Conservation (phyloP, 2,888 invertebrate genomes). For the Cheiracanthium punctorium region DNA sequence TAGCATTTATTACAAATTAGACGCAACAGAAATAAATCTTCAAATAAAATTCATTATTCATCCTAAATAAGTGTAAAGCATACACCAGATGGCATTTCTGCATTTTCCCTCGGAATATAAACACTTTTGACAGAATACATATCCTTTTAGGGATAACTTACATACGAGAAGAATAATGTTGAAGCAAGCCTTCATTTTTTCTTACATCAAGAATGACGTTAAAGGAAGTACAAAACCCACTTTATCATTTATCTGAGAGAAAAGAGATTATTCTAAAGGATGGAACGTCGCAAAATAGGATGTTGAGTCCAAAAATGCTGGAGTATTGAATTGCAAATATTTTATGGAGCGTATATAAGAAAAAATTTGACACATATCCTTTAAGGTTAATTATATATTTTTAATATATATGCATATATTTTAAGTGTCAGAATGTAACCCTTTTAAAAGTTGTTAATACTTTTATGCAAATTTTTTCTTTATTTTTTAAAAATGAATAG, state of each 20-base stretch:
- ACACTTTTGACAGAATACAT: slow-evolving; percentile 3
- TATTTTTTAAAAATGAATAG: no score
- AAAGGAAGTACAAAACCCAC: slow-evolving; percentile 4
- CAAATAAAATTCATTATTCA: not conserved
- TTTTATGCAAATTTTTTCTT: no score
- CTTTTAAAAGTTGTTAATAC: no score
- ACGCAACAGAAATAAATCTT: no score
- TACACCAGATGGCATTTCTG: not conserved
- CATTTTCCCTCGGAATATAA: not conserved
- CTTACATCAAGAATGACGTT: slow-evolving; percentile 6
- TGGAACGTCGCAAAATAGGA: not conserved
- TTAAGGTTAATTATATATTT: no score
- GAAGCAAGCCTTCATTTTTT: not conserved
- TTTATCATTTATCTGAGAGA: slow-evolving; percentile 10
- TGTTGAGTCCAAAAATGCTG: not conserved
- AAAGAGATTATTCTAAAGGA: not conserved
- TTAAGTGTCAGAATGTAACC: no score
- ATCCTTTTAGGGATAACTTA: not conserved
- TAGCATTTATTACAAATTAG: no score
- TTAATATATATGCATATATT: no score
- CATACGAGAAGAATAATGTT: not conserved
- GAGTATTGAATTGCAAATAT: not conserved
- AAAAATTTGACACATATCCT: no score
- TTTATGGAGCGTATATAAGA: no score
- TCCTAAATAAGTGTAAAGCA: not conserved